These are phyloP conservation scores for Drosophila silvestris DNA, from an alignment of 2,888 invertebrate species.

Conservation along the genomic window DNA sequence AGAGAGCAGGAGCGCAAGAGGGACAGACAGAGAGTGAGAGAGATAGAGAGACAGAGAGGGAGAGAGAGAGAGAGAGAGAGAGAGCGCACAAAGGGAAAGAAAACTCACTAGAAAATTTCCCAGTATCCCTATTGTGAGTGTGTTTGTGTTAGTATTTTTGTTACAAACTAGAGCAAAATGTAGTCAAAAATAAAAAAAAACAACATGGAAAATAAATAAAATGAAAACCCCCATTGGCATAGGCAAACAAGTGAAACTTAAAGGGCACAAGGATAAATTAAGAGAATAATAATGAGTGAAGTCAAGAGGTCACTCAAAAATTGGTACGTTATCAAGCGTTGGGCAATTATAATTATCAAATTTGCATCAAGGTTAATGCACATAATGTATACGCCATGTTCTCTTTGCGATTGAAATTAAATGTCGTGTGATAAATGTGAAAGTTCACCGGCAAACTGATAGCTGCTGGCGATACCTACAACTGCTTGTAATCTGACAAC, in stretches of 20 bases:
- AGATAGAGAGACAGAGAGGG: not conserved
- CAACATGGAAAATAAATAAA: slow-evolving; percentile 27
- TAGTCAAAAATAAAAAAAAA: slow-evolving; percentile 24
- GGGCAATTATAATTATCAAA: not conserved
- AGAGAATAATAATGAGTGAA: slow-evolving; percentile 42
- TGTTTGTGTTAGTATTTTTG: slow-evolving; percentile 12
- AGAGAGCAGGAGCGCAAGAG: slow-evolving; percentile 25
- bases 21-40: not conserved
- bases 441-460: slow-evolving; percentile 55
- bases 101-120: slow-evolving; percentile 47
- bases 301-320: slow-evolving; percentile 16
- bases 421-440: slow-evolving; percentile 61
- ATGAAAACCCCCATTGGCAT: slow-evolving; percentile 30
- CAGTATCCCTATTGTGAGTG: slow-evolving; percentile 29
- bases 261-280: slow-evolving; percentile 67
- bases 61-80: slow-evolving; percentile 3
- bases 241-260: slow-evolving; percentile 27
- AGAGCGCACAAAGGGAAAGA: slow-evolving; percentile 2
- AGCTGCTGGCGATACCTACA: slow-evolving; percentile 3
- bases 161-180: slow-evolving; percentile 38
- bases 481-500: not conserved
- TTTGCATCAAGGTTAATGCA: slow-evolving; percentile 48
- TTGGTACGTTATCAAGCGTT: slow-evolving; percentile 11
- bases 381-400: slow-evolving; percentile 44
- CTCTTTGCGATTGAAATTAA: slow-evolving; percentile 9